phyloP scores from a whole-genome alignment of 2,797 vertebrate genomes.

The Catharus ustulatus region DNA sequence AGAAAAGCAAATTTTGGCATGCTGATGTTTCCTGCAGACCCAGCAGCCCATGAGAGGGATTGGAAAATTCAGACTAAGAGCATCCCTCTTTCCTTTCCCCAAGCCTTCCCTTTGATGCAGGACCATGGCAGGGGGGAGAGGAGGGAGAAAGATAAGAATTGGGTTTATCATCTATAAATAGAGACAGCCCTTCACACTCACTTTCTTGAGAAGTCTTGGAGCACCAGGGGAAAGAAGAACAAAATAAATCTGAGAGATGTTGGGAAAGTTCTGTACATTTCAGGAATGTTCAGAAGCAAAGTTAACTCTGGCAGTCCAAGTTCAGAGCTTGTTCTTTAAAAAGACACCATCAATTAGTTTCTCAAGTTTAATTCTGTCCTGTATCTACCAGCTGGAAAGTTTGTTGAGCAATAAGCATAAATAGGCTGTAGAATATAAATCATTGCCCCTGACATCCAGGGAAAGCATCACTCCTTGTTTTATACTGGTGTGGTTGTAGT shows the following conservation, averaged over 20 bases:
- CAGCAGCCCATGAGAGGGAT: background rate
- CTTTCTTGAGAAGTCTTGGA: slow-evolving; percentile 2
- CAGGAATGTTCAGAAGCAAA: background rate
- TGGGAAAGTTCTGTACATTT: background rate
- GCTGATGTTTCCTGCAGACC: background rate
- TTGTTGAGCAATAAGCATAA: background rate
- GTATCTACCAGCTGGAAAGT: background rate
- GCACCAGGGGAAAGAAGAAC: background rate
- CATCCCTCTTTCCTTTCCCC: background rate
- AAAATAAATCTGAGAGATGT: background rate
- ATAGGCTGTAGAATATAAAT: background rate
- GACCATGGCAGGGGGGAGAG: background rate
- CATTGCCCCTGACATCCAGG: background rate
- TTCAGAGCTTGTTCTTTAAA: slow-evolving; percentile 27
- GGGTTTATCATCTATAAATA: slow-evolving; percentile 43
- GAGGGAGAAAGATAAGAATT: background rate
- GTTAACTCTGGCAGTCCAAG: background rate
- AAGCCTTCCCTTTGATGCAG: background rate
- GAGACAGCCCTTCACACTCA: slow-evolving; percentile 16
- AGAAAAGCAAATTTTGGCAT: background rate
- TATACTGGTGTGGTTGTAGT: background rate
- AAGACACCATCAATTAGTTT: slow-evolving; percentile 1
- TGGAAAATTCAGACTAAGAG: background rate
- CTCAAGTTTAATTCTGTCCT: slow-evolving; percentile 20
- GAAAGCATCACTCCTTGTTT: background rate